phyloP scores from a whole-genome alignment of 2,113 vertebrate genomes.

The Microcebus ravelobensis region DNA sequence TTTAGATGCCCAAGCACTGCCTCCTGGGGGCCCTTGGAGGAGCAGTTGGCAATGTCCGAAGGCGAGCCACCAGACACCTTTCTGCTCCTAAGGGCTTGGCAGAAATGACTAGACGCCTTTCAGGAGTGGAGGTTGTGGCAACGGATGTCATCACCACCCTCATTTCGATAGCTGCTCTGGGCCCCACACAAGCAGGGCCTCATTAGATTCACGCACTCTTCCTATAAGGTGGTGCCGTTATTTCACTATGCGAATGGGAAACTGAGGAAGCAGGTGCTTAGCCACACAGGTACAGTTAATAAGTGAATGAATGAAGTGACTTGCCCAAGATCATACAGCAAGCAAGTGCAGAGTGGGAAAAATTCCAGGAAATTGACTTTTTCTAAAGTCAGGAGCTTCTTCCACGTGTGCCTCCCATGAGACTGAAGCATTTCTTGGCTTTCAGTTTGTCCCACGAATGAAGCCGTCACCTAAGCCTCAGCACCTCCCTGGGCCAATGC shows the following conservation, averaged over 20 bases:
- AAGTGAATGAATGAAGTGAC: background rate
- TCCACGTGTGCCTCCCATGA: accelerated
- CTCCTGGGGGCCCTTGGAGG: too few relatives aligned
- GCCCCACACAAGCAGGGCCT: background rate
- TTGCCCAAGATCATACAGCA: background rate
- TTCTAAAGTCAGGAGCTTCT: background rate
- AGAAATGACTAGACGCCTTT: background rate
- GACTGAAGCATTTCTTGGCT: background rate
- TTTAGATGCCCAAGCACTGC: background rate
- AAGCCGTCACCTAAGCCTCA: background rate
- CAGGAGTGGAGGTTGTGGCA: background rate
- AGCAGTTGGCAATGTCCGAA: background rate
- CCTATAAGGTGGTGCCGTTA: background rate
- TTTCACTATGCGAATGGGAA: background rate
- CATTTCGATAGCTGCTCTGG: background rate
- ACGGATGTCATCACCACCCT: too few relatives aligned
- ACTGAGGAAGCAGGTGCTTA: background rate
- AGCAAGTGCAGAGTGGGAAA: too few relatives aligned
- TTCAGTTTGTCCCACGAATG: too few relatives aligned
- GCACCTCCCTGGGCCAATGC: background rate
- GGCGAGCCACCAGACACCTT: accelerated
- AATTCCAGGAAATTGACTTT: background rate
- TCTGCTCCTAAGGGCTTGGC: background rate
- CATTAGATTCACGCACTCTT: background rate
- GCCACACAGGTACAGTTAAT: background rate